Evolutionary conservation across 2,888 invertebrate genomes (phyloP).

Genomic region (Cosmopolites sordidus): DNA sequence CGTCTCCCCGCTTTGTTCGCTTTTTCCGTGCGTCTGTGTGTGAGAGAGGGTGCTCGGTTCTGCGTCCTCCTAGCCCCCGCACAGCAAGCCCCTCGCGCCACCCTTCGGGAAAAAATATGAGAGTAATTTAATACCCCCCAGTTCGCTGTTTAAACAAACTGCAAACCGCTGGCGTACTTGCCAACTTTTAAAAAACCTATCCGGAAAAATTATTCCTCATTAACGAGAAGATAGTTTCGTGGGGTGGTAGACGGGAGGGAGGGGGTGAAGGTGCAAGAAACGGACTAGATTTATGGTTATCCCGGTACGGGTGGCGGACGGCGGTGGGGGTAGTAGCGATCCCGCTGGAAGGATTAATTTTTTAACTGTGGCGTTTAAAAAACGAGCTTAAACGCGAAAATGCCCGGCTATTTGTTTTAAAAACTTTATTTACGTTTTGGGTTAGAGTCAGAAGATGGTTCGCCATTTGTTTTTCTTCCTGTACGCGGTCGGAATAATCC

Average conservation of each 20-base stretch:
- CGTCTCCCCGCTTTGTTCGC: slow-evolving; percentile 45
- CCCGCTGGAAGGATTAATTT: not conserved
- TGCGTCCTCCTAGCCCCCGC: not conserved
- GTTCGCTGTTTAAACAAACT: slow-evolving; percentile 47
- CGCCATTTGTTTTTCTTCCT: too few relatives aligned
- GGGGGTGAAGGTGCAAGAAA: not conserved
- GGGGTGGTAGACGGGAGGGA: not conserved
- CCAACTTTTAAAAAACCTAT: slow-evolving; percentile 36
- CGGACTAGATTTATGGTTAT: not conserved
- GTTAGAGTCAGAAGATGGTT: too few relatives aligned
- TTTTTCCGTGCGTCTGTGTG: slow-evolving; percentile 14
- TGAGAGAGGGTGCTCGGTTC: not conserved
- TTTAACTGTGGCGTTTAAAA: not conserved
- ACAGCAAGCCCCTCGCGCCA: not conserved
- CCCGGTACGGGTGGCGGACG: not conserved
- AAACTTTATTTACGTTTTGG: not conserved
- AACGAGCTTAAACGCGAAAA: not conserved
- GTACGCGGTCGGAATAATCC: too few relatives aligned
- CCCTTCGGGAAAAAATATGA: slow-evolving; percentile 44
- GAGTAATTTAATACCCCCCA: slow-evolving; percentile 46
- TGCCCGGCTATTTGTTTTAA: not conserved
- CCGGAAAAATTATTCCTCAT: slow-evolving; percentile 40
- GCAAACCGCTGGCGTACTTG: slow-evolving; percentile 41
- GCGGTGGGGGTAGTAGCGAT: too few relatives aligned
- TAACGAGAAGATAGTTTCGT: slow-evolving; percentile 34